A percentile compares a stretch with the other conserved stretches of the same genome.
Conservation (phyloP, 2,113 vertebrate genomes). For the Hippocampus zosterae region DNA sequence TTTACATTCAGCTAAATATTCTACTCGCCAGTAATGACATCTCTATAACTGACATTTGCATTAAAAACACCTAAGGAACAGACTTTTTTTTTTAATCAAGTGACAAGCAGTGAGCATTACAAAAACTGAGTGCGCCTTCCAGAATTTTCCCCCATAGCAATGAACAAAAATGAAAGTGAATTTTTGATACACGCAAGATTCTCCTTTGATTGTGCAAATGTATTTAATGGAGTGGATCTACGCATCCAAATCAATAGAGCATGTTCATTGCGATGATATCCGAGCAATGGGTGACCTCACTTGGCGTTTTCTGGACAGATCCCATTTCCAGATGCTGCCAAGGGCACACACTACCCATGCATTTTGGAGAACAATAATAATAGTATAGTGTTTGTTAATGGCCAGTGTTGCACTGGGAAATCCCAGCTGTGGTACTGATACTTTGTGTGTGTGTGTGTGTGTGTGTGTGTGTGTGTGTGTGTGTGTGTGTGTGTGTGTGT, state of each 20-base stretch:
- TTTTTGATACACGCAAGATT: neutral
- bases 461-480: slow-evolving; percentile 9
- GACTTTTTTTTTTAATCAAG: too few relatives aligned
- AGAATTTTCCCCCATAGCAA: too few relatives aligned
- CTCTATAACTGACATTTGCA: too few relatives aligned
- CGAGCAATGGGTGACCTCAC: slow-evolving; percentile 58
- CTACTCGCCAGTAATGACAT: too few relatives aligned
- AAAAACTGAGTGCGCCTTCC: too few relatives aligned
- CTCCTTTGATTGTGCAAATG: neutral
- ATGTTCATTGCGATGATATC: slow-evolving; percentile 41
- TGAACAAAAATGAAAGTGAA: neutral
- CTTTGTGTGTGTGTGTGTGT: slow-evolving; percentile 10
- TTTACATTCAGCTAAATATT: too few relatives aligned
- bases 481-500: slow-evolving; percentile 3
- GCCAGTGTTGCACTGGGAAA: slow-evolving; percentile 55
- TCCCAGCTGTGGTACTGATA: slow-evolving; percentile 48
- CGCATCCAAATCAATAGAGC: slow-evolving; percentile 42
- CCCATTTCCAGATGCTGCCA: slow-evolving; percentile 49
- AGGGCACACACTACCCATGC: slow-evolving; percentile 30
- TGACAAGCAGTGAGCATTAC: too few relatives aligned
- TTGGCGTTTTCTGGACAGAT: slow-evolving; percentile 41
- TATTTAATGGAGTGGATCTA: neutral
- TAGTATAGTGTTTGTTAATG: slow-evolving; percentile 65
- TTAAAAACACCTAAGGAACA: too few relatives aligned
- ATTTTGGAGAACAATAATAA: slow-evolving; percentile 57